Conservation (phyloP, 2,888 invertebrate genomes). For the Agrenia bidenticulata region DNA sequence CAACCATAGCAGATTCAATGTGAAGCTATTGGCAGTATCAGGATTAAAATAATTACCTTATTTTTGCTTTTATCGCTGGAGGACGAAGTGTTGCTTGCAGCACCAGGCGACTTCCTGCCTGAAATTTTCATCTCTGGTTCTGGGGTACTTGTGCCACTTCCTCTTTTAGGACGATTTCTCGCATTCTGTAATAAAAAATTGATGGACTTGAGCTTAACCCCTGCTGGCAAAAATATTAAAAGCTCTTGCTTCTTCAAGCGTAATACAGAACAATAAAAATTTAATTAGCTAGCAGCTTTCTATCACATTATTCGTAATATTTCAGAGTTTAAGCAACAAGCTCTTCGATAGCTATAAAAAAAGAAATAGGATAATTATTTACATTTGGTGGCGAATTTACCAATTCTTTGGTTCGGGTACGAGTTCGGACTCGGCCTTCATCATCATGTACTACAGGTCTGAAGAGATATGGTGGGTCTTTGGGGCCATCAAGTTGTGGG, state of each 20-base stretch:
- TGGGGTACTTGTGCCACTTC: constrained; percentile 56
- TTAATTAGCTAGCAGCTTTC: neutral
- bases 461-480: constrained; percentile 59
- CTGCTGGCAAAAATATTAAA: neutral
- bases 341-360: neutral
- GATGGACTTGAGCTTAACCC: neutral
- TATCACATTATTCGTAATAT: neutral
- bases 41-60: constrained; percentile 52
- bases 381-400: constrained; percentile 55
- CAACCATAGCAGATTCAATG: too few species aligned
- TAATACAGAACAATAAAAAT: neutral
- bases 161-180: constrained; percentile 54
- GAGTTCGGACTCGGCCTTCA: constrained; percentile 84
- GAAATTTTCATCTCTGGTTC: constrained; percentile 54
- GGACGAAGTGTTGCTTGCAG: constrained; percentile 54
- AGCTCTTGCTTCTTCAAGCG: neutral
- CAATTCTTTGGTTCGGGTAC: constrained; percentile 72
- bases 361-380: constrained; percentile 20
- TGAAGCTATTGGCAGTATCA: constrained; percentile 46
- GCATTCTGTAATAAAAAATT: constrained; percentile 41
- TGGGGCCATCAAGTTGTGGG: constrained; percentile 59
- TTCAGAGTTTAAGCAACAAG: neutral
- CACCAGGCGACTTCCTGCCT: constrained; percentile 55
- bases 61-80: constrained; percentile 58
- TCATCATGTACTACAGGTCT: constrained; percentile 69